phyloP scores from a whole-genome alignment of 2,888 invertebrate genomes.

The Linnaemya tessellans region DNA sequence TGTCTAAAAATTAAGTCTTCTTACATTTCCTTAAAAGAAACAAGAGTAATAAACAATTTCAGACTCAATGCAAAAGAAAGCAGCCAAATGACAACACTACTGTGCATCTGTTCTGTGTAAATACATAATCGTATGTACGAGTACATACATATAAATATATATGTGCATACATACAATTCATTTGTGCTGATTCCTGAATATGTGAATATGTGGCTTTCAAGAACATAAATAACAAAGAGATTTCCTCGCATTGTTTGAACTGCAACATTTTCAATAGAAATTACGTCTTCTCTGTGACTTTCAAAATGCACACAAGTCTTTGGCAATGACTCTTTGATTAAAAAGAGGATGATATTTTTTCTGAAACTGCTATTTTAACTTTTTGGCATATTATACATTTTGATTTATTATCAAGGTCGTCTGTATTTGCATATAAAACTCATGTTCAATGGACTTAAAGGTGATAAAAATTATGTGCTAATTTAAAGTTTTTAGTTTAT shows the following conservation, averaged over 20 bases:
- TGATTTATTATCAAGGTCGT: background rate
- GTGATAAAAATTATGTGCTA: background rate
- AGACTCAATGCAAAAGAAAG: no score
- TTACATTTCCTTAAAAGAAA: no score
- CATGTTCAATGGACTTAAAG: background rate
- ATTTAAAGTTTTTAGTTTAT: no score
- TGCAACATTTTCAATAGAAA: background rate
- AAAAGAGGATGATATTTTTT: background rate
- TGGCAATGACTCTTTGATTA: background rate
- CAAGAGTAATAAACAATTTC: no score
- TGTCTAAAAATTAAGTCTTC: no score
- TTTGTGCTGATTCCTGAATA: background rate
- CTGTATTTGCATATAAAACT: background rate
- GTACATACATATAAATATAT: no score
- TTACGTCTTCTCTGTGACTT: background rate
- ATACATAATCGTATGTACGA: no score
- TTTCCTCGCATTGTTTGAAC: background rate
- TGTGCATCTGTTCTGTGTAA: no score
- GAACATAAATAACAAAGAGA: background rate
- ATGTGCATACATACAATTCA: no score
- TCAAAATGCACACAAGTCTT: background rate
- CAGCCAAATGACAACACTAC: no score
- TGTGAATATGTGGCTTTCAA: background rate
- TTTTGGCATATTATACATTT: background rate
- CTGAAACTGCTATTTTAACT: background rate